Conservation (phyloP, 1,140 invertebrate genomes). For the Euwallacea similis region DNA sequence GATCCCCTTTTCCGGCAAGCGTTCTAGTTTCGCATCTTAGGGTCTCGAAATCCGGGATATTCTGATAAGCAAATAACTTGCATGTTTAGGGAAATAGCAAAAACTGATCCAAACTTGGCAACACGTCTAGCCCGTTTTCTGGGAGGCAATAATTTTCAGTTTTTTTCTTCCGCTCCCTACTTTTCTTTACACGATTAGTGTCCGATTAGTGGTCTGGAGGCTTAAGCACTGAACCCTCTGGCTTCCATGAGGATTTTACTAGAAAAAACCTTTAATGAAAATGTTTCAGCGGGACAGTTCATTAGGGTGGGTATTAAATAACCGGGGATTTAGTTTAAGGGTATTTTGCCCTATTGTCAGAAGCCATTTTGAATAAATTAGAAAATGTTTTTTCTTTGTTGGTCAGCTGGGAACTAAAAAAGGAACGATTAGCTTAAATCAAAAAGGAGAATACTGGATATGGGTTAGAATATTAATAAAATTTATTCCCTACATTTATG, state of each 20-base stretch:
- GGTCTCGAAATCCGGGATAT: neutral
- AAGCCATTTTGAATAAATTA: too few relatives aligned
- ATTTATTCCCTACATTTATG: constrained; percentile 1
- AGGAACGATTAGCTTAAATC: neutral
- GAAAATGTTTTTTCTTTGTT: too few relatives aligned
- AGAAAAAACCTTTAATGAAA: constrained; percentile 19
- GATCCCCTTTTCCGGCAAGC: too few relatives aligned
- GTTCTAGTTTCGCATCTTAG: neutral
- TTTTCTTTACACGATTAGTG: constrained; percentile 26
- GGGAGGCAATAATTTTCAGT: constrained; percentile 20
- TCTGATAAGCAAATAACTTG: constrained; percentile 9
- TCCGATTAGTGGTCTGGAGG: constrained; percentile 26
- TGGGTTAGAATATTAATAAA: neutral
- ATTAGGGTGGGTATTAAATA: neutral
- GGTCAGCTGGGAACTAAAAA: too few relatives aligned
- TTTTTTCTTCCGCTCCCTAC: constrained; percentile 11
- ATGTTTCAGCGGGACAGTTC: constrained; percentile 15
- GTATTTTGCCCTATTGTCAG: neutral
- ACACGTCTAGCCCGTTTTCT: constrained; percentile 13
- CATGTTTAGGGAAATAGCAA: constrained; percentile 7
- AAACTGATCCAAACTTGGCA: constrained; percentile 5
- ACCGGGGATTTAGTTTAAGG: constrained; percentile 2
- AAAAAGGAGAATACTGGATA: neutral
- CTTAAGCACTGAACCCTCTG: constrained; percentile 10
- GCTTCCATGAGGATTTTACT: constrained; percentile 16